Evolutionary conservation across 1,140 invertebrate species (phyloP).

Genomic region (Leptopilina clavipes): DNA sequence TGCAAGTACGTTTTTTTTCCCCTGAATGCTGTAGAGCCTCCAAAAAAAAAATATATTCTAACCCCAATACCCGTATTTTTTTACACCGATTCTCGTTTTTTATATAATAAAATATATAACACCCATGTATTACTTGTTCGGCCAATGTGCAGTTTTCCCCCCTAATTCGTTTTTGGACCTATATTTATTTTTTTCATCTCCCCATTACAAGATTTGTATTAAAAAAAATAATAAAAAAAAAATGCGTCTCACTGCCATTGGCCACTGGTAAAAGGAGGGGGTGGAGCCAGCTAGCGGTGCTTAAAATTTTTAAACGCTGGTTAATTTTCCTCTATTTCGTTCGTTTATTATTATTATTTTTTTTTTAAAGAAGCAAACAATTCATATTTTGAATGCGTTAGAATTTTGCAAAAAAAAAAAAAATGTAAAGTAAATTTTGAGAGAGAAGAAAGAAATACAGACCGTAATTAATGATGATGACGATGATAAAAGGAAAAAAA

Average conservation of each 20-base stretch:
- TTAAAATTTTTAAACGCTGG: slow-evolving; percentile 66
- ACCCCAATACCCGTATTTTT: slow-evolving; percentile 59
- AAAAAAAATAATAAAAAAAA: neutral
- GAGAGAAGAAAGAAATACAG: slow-evolving; percentile 26
- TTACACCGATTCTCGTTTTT: slow-evolving; percentile 51
- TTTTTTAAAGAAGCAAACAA: slow-evolving; percentile 48
- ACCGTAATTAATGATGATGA: slow-evolving; percentile 35
- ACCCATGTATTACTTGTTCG: slow-evolving; percentile 62
- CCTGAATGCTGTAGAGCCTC: slow-evolving; percentile 64
- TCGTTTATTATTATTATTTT: slow-evolving; percentile 55
- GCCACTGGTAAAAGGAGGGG: slow-evolving; percentile 74
- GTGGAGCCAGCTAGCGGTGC: slow-evolving; percentile 75
- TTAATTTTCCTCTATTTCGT: slow-evolving; percentile 63
- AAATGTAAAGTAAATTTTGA: neutral
- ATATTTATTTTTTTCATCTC: slow-evolving; percentile 34
- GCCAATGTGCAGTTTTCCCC: slow-evolving; percentile 69
- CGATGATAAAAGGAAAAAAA: slow-evolving; percentile 36
- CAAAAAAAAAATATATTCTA: slow-evolving; percentile 55
- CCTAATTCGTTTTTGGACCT: slow-evolving; percentile 41
- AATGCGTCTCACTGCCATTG: slow-evolving; percentile 72
- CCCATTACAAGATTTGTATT: slow-evolving; percentile 49
- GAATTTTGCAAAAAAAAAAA: slow-evolving; percentile 48
- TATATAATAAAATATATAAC: slow-evolving; percentile 34
- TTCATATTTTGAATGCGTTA: slow-evolving; percentile 49
- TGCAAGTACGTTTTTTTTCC: slow-evolving; percentile 50